phyloP scores from a whole-genome alignment of 2,113 vertebrate species.

The Etheostoma cragini region DNA sequence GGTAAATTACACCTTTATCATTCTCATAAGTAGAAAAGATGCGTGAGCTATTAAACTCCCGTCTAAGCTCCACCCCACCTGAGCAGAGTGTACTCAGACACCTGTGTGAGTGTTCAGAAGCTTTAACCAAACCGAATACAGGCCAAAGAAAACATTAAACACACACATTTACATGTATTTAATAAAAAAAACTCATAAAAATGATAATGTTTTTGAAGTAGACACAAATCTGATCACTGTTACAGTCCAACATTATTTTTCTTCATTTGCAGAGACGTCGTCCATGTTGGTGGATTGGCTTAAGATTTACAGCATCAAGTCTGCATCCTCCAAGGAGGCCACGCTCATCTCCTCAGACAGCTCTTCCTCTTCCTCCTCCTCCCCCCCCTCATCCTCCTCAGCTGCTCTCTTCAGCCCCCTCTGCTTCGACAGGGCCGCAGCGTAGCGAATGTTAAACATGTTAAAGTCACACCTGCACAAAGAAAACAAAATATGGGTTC shows the following conservation, averaged over 20 bases:
- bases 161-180: slow-evolving; percentile 48
- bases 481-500: not conserved
- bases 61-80: no score
- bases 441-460: slow-evolving; percentile 91
- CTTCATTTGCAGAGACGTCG: not conserved
- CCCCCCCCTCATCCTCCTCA: slow-evolving; percentile 38
- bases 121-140: not conserved
- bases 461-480: slow-evolving; percentile 93
- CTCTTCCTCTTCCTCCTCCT: slow-evolving; percentile 53
- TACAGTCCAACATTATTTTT: slow-evolving; percentile 16
- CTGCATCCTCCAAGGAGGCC: slow-evolving; percentile 65
- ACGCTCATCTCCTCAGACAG: slow-evolving; percentile 71
- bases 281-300: not conserved
- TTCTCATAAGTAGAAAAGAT: no score
- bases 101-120: not conserved
- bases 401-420: slow-evolving; percentile 86
- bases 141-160: not conserved
- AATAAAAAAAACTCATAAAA: slow-evolving; percentile 59
- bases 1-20: no score
- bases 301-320: slow-evolving; percentile 62
- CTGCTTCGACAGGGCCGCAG: slow-evolving; percentile 88
- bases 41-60: no score
- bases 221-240: slow-evolving; percentile 14
- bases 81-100: no score
- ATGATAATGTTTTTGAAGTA: slow-evolving; percentile 17